phyloP scores from a whole-genome alignment of 2,888 invertebrate genomes.

The Stenodema calcarata region DNA sequence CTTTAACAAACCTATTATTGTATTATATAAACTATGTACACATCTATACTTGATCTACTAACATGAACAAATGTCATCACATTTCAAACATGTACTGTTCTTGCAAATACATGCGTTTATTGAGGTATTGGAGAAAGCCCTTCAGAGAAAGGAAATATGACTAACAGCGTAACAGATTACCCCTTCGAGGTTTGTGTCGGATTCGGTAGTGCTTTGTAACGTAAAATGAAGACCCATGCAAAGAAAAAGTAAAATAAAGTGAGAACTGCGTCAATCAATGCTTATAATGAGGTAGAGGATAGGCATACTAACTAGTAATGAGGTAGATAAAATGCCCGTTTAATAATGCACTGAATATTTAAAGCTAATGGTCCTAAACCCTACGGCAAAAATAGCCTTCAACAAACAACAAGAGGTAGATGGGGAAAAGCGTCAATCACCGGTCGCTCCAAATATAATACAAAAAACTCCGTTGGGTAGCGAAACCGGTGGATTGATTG shows the following conservation, averaged over 20 bases:
- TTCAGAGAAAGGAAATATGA: slow-evolving; percentile 45
- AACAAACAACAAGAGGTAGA: slow-evolving; percentile 40
- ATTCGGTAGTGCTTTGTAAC: not conserved
- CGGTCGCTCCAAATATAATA: slow-evolving; percentile 19
- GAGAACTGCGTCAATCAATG: slow-evolving; percentile 10
- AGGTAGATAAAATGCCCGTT: slow-evolving; percentile 47
- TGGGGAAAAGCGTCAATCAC: not conserved
- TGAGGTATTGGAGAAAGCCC: slow-evolving; percentile 54
- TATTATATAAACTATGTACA: slow-evolving; percentile 50
- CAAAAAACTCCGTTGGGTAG: slow-evolving; percentile 8
- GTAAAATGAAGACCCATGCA: not conserved
- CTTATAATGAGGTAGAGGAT: slow-evolving; percentile 30
- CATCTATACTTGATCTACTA: slow-evolving; percentile 47
- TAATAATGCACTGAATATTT: slow-evolving; percentile 41
- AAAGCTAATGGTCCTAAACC: slow-evolving; percentile 39
- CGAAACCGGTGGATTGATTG: slow-evolving; percentile 2
- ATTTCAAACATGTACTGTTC: slow-evolving; percentile 42
- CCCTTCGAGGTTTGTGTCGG: slow-evolving; percentile 2
- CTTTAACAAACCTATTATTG: slow-evolving; percentile 48
- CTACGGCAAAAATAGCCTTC: slow-evolving; percentile 26
- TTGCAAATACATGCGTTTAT: slow-evolving; percentile 41
- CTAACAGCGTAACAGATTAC: slow-evolving; percentile 39
- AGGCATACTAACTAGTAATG: slow-evolving; percentile 37
- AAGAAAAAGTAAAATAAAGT: slow-evolving; percentile 5
- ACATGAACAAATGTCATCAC: slow-evolving; percentile 51